These are phyloP conservation scores for Paguma larvata DNA, from an alignment of 2,797 vertebrate species.

Conservation along the genomic window DNA sequence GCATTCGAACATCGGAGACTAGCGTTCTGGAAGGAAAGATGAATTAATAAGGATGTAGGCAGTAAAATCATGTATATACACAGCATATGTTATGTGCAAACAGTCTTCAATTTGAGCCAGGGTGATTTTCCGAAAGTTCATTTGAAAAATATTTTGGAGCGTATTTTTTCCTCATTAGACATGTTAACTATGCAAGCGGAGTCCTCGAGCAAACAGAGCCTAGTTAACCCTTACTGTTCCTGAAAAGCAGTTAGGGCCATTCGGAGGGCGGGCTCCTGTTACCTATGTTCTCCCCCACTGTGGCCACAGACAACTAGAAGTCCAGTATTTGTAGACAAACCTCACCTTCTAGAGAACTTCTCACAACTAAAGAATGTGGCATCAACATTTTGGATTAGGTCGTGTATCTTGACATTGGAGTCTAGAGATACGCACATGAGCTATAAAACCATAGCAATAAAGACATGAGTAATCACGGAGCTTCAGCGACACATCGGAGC, in stretches of 20 bases:
- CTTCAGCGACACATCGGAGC: neutral
- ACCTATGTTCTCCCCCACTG: neutral
- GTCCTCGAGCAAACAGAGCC: neutral
- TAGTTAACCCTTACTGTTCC: neutral
- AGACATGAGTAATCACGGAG: neutral
- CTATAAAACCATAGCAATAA: neutral
- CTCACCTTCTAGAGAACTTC: neutral
- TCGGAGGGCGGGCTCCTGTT: neutral
- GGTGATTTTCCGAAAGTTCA: neutral
- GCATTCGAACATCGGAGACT: neutral
- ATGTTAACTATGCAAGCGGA: neutral
- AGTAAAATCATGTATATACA: neutral
- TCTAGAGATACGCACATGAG: neutral
- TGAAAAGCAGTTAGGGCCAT: neutral
- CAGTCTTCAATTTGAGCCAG: neutral
- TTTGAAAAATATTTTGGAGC: constrained; percentile 21
- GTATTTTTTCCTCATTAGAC: neutral
- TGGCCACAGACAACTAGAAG: neutral
- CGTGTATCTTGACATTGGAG: neutral
- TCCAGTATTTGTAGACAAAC: neutral
- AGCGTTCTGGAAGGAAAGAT: neutral
- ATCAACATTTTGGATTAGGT: neutral
- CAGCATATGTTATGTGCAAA: neutral
- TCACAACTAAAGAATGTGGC: neutral
- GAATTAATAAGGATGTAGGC: neutral